These are phyloP conservation scores for Elmis aenea DNA, from an alignment of 2,888 invertebrate species.

Conservation along the genomic window DNA sequence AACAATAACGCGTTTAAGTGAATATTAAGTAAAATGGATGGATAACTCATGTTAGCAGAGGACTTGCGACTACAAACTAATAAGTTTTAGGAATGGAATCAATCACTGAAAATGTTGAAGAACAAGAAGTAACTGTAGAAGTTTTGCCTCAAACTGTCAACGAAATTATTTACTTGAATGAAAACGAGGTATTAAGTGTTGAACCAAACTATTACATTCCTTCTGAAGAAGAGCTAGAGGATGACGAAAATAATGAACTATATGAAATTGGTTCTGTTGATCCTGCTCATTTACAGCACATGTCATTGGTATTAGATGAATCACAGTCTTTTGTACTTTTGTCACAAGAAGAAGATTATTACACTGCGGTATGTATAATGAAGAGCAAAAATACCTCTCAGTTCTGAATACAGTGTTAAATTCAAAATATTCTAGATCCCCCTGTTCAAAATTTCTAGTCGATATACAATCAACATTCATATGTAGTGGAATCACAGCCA, in stretches of 20 bases:
- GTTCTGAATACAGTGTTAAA: no score
- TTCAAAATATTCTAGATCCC: no score
- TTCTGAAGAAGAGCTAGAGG: slow-evolving; percentile 10
- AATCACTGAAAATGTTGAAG: slow-evolving; percentile 5
- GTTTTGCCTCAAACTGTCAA: slow-evolving; percentile 29
- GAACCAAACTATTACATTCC: slow-evolving; percentile 8
- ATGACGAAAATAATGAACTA: slow-evolving; percentile 12
- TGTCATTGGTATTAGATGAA: slow-evolving; percentile 24
- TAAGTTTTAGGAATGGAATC: neutral
- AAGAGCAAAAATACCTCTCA: no score
- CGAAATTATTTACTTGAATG: slow-evolving; percentile 26
- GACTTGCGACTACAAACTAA: no score
- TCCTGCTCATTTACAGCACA: slow-evolving; percentile 17
- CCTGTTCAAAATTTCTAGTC: no score
- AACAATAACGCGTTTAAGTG: no score
- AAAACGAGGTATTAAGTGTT: neutral
- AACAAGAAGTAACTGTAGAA: slow-evolving; percentile 29
- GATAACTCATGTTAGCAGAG: no score
- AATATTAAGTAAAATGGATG: no score
- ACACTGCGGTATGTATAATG: slow-evolving; percentile 14
- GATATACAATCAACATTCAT: no score
- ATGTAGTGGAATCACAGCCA: no score
- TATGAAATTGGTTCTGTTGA: slow-evolving; percentile 29
- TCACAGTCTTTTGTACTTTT: slow-evolving; percentile 26
- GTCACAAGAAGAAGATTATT: slow-evolving; percentile 15